Evolutionary conservation across 1,140 invertebrate genomes (phyloP).

Genomic region (Stegodyphus mimosarum): DNA sequence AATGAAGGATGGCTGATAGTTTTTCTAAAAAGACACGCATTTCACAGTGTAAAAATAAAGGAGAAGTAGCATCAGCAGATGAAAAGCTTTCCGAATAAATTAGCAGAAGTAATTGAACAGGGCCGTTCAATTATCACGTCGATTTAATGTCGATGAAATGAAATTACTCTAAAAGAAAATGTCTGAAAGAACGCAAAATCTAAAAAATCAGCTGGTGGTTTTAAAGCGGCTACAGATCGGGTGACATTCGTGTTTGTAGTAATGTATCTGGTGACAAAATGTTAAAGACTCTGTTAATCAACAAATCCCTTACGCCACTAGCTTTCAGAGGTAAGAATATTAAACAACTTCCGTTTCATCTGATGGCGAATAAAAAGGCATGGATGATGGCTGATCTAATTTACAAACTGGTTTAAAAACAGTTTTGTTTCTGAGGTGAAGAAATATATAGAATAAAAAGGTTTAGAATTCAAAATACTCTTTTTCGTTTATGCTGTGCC

Average conservation of each 20-base stretch:
- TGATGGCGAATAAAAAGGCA: conserved; percentile 68
- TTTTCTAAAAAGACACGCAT: conserved; percentile 19
- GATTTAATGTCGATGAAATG: conserved; percentile 21
- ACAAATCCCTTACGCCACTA: conserved; percentile 65
- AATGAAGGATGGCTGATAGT: background rate
- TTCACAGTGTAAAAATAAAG: conserved; percentile 6
- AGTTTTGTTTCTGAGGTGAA: conserved; percentile 32
- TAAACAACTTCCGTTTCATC: conserved; percentile 67
- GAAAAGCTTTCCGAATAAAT: background rate
- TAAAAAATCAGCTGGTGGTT: conserved; percentile 63
- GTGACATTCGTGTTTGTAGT: conserved; percentile 66
- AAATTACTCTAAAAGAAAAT: conserved; percentile 61
- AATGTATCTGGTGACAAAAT: conserved; percentile 33
- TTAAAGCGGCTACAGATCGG: conserved; percentile 68
- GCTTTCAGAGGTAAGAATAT: conserved; percentile 67
- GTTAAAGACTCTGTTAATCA: conserved; percentile 69
- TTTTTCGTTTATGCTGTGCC: conserved; percentile 1
- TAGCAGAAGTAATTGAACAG: conserved; percentile 18
- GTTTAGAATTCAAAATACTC: conserved; percentile 31
- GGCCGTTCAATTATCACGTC: background rate
- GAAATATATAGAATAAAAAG: conserved; percentile 37
- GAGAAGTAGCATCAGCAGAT: conserved; percentile 12
- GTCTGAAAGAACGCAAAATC: conserved; percentile 28
- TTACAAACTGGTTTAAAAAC: conserved; percentile 66
- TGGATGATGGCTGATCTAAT: conserved; percentile 67